Percentiles rank a stretch among this genome's conserved stretches.
Evolutionary conservation across 2,797 vertebrate genomes (phyloP).

Genomic region (Lophotriccus pileatus): DNA sequence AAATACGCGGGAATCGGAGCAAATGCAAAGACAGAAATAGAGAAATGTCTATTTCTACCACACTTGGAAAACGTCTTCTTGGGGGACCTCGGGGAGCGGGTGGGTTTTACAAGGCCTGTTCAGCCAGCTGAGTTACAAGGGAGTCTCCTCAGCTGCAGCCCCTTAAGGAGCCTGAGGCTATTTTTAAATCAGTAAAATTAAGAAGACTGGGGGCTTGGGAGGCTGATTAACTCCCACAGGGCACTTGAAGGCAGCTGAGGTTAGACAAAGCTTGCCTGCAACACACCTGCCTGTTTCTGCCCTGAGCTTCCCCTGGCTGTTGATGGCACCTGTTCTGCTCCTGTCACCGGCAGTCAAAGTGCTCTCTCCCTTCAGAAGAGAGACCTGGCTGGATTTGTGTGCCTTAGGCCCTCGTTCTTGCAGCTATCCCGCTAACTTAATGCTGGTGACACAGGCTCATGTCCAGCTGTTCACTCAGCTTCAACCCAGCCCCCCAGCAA

Average conservation of each 20-base stretch:
- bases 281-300: neutral
- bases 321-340: neutral
- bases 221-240: neutral
- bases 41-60: neutral
- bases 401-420: neutral
- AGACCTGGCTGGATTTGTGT: neutral
- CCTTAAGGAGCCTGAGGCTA: neutral
- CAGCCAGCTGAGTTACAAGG: neutral
- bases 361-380: neutral
- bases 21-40: neutral
- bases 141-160: neutral
- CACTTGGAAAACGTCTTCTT: neutral
- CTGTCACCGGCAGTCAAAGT: neutral
- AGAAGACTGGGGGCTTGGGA: neutral
- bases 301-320: neutral
- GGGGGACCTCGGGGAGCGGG: neutral
- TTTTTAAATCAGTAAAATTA: neutral
- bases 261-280: neutral
- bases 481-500: neutral
- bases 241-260: neutral
- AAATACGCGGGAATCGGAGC: rapidly evolving
- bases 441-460: neutral
- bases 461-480: neutral
- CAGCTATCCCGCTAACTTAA: neutral
- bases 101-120: neutral